Evolutionary conservation across 2,888 invertebrate species (phyloP), one percentile per base, ranked within the genome.

Genomic region (Oligia latruncula): DNA sequence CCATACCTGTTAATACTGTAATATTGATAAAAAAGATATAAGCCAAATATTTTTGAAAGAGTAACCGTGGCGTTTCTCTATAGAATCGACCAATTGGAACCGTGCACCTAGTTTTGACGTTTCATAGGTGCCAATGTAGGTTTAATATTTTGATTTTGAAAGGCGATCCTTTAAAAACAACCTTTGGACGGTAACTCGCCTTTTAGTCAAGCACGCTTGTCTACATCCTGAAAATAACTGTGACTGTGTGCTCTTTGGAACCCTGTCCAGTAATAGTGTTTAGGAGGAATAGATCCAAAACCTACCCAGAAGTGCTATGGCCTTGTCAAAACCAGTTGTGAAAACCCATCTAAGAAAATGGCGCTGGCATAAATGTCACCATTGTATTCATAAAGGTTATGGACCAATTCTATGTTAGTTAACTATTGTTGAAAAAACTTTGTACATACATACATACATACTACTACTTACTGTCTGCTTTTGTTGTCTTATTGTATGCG

Each of bases 351-450:
- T n/a, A 71, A 2, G n/a, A 80, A 60, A 60, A 73, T 43, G 29
- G 13, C 49, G 46, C 46, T 46, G 15, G 15, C 60, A 46, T 74
- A 64, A 82, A 65, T 82, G 40, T 43, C 40, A 64, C 13, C 11
- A 64, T 64, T 70, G 29, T 74, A 11, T 67, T 67, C 72, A 40
- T 71, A 73, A 67, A 58, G n/a, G n/a, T 76, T 58, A 43, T n/a
- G 49, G 20, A 52, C 8, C 35, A 70, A 76, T 76, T 65, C 9
- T 35, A 43, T 15, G 15, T 82, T 49, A 55, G 20, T 64, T 58
- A 40, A 55, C 55, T 68, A 58, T 75, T 68, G 67, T 82, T 76
- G 8, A 52, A 70, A 62, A 17, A 20, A 74, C 29, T 40, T 64
- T 60, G n/a, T 65, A 20, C 58, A 8, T 55, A 52, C 6, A 4